These are phyloP conservation scores for Nixonia krombeini DNA, from an alignment of 1,140 invertebrate species.

Conservation along the genomic window DNA sequence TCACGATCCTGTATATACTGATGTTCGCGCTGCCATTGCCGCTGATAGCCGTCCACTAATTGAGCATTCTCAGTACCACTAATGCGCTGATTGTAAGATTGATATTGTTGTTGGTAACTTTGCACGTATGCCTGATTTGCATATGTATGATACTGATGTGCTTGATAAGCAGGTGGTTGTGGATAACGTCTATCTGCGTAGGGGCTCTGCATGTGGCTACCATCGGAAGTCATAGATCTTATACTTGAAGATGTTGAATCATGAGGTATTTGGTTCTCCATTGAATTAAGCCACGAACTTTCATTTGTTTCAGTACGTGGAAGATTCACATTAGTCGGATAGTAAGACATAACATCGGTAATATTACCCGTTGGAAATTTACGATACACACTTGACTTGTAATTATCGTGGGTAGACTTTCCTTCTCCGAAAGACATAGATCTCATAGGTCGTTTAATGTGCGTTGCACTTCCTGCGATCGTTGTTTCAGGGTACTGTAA, in stretches of 20 bases:
- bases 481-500: constrained; percentile 61
- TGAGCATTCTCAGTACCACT: constrained; percentile 52
- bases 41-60: constrained; percentile 60
- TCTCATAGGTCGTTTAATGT: constrained; percentile 73
- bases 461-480: constrained; percentile 58
- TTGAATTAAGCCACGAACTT: constrained; percentile 73
- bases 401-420: constrained; percentile 76
- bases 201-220: constrained; percentile 75
- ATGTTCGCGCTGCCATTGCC: constrained; percentile 64
- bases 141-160: constrained; percentile 61
- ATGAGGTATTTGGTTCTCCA: constrained; percentile 73
- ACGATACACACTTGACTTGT: constrained; percentile 77
- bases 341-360: constrained; percentile 82
- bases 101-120: constrained; percentile 63
- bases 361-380: constrained; percentile 82
- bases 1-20: constrained; percentile 61
- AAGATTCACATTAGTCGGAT: constrained; percentile 78
- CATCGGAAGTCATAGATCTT: constrained; percentile 73
- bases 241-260: constrained; percentile 75
- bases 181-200: constrained; percentile 74
- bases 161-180: constrained; percentile 63
- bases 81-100: constrained; percentile 57
- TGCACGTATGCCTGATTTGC: constrained; percentile 63
- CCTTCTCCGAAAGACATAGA: constrained; percentile 70
- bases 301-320: constrained; percentile 74